Base-by-base conservation (phyloP, 2,113 vertebrate species). In the Oryzias javanicus region DNA sequence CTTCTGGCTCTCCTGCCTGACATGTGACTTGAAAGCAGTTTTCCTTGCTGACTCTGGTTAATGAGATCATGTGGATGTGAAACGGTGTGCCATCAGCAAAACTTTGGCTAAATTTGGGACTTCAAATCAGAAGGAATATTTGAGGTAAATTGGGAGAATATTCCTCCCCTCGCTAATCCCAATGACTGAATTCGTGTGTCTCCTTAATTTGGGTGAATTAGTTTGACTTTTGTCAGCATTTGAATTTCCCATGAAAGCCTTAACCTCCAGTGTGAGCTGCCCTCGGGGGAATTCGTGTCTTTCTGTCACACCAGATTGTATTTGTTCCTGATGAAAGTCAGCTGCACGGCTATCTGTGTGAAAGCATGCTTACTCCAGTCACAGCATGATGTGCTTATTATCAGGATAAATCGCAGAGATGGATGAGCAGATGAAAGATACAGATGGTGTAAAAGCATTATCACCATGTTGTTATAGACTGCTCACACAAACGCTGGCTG, bases 261-360 rank as follows among this genome's bases (percentile, higher is more conserved):
- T 64, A 67, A 74, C 71, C 59, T 70, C n/a, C 40, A 40, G 50
- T 29, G 42, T 64, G 56, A 74, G 62, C 55, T 41, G 42, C 55
- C 40, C 50, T 52, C 22, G 7, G 14, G 49, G 51, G 67, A 45
- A 68, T 72, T 65, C 68, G 55, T 72, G 42, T 69, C 65, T 60
- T 27, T 51, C 44, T 58, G 60, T 68, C 67, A 62, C 24, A 56
- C 63, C 41, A 51, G 16, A 76, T 57, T 60, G 46, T 64, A 49
- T 72, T 61, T 65, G 42, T 44, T 54, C 19, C 27, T 53, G 27
- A 49, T 73, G 35, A 47, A 20, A 52, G 40, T 53, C 17, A 29
- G 19, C 47, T 4, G 14, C 14, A 0, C 50, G 16, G 19, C 14
- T 42, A 48, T 35, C 47, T 20, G 25, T 0, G 25, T 58, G 4